Base-by-base conservation (phyloP, 2,797 vertebrate genomes). In the Acipenser oxyrinchus region DNA sequence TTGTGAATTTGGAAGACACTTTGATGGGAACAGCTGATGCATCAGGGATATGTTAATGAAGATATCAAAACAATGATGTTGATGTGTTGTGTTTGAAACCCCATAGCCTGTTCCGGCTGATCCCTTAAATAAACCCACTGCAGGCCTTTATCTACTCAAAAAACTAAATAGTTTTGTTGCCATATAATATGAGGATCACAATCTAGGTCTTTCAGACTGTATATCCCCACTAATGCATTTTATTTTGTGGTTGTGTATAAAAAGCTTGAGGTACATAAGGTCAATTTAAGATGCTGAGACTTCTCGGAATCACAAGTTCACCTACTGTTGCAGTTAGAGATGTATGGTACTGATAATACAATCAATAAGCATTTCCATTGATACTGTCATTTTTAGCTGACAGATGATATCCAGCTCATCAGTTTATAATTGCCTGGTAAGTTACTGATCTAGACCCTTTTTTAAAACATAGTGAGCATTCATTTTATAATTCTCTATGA, bases 151-250 rank as follows among this genome's bases (percentile, higher is more conserved):
- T 37, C 37, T 37, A 37, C 37, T 37, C 1, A 37, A 37, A 37
- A 37, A 37, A 37, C 37, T 37, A 4, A 37, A 37, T 37, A 5
- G 37, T 37, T 37, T 37, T 0, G 37, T 74, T 71, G 86, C 86
- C 83, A 88, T 83, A 85, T 83, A 88, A 88, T 86, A 84, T 84
- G 86, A 78, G 84, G 73, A 74, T 77, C 78, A 37, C 37, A 37
- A 37, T 37, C 37, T 37, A 37, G 53, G 75, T 79, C 76, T 84
- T 55, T 74, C 63, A 81, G 81, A 81, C 83, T 76, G 73, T 77
- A 84, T 88, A 88, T 90, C 88, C 90, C 81, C 86, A 86, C 86
- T 87, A 90, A 90, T 90, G 87, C 86, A 81, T 83, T 84, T 79
- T 77, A 76, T 82, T 80, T 81, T 81, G 4, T 37, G 37, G 37